Evolutionary conservation across 2,113 vertebrate genomes (phyloP).

Genomic region (Nothoprocta perdicaria): DNA sequence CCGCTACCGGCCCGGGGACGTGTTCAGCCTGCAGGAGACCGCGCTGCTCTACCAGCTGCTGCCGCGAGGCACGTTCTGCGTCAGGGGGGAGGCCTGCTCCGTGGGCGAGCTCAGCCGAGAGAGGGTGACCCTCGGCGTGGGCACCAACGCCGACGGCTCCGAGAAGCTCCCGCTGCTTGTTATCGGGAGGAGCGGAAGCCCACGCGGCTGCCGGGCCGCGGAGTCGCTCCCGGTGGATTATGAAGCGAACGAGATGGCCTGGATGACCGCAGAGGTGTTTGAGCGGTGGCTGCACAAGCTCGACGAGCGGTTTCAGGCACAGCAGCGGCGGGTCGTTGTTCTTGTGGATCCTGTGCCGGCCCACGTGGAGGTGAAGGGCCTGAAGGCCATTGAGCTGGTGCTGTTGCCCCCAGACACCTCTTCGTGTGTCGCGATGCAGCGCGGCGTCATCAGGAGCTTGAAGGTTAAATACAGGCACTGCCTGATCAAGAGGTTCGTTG

Average conservation of each 20-base stretch:
- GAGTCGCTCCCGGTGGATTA: conserved; percentile 71
- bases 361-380: conserved; percentile 70
- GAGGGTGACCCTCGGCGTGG: conserved; percentile 68
- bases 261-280: conserved; percentile 73
- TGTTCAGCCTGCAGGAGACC: conserved; percentile 76
- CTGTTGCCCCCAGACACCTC: conserved; percentile 67
- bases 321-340: conserved; percentile 69
- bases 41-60: conserved; percentile 76
- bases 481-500: conserved; percentile 75
- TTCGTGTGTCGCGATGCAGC: conserved; percentile 53
- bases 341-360: conserved; percentile 67
- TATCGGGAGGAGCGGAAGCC: conserved; percentile 70
- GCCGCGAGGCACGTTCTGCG: conserved; percentile 69
- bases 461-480: conserved; percentile 75
- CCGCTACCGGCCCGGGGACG: conserved; percentile 64
- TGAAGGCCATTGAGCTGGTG: conserved; percentile 68
- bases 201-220: conserved; percentile 21
- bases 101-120: conserved; percentile 68
- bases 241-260: conserved; percentile 57
- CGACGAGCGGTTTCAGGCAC: conserved; percentile 73
- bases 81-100: conserved; percentile 76
- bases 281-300: conserved; percentile 77
- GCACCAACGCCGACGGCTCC: conserved; percentile 74
- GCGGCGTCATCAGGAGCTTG: conserved; percentile 68
- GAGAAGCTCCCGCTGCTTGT: conserved; percentile 80